Conservation (phyloP, 2,797 vertebrate genomes). For the Sebastes trivittatus region DNA sequence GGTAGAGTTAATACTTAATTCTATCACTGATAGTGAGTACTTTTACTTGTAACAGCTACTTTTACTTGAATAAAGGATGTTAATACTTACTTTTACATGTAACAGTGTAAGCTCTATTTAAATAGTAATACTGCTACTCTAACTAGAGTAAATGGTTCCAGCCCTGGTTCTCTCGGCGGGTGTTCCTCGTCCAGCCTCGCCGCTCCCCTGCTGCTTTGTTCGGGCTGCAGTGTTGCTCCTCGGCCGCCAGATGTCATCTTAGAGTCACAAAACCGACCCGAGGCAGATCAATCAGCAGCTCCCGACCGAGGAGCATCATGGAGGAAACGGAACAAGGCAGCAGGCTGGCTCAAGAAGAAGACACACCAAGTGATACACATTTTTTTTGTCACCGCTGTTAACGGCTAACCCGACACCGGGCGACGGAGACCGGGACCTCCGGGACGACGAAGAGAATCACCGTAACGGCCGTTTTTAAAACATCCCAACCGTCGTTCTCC, state of each 20-base stretch:
- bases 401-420: conserved; percentile 47
- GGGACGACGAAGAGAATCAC: conserved; percentile 41
- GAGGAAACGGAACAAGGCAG: conserved; percentile 87
- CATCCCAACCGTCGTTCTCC: conserved; percentile 32
- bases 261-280: conserved; percentile 70
- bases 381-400: conserved; percentile 79
- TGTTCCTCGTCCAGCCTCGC: neutral
- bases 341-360: conserved; percentile 81
- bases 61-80: too few relatives aligned
- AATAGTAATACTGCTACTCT: too few relatives aligned
- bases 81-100: too few relatives aligned
- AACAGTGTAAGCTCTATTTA: too few relatives aligned
- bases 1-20: too few relatives aligned
- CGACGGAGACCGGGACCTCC: conserved; percentile 54
- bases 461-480: conserved; percentile 5
- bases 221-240: conserved; percentile 50
- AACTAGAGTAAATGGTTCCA: too few relatives aligned
- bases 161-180: neutral
- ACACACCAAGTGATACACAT: conserved; percentile 81
- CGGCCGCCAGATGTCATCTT: conserved; percentile 87
- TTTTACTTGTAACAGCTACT: too few relatives aligned
- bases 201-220: conserved; percentile 39
- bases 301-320: conserved; percentile 88
- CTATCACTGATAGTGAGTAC: too few relatives aligned
- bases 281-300: conserved; percentile 91